phyloP scores from a whole-genome alignment of 2,888 invertebrate genomes.

The Carabus problematicus region DNA sequence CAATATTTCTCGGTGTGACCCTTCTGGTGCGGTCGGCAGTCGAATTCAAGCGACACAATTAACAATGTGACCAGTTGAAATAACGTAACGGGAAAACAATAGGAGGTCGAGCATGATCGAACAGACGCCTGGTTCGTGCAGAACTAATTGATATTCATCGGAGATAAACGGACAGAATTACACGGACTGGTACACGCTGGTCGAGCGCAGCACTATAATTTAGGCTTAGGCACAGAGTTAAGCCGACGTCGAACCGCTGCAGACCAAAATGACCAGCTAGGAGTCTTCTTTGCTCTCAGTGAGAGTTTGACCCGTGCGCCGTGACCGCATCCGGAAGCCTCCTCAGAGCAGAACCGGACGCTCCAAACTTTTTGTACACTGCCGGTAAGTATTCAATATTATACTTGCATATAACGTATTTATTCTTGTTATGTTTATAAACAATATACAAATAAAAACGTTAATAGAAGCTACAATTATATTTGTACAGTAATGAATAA shows the following conservation, averaged over 20 bases:
- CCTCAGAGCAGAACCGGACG: constrained; percentile 46
- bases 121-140: constrained; percentile 7
- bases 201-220: constrained; percentile 53
- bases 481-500: too few relatives aligned
- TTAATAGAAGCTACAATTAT: too few relatives aligned
- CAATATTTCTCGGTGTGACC: too few relatives aligned
- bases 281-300: constrained; percentile 56
- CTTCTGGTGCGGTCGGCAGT: too few relatives aligned
- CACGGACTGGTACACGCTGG: constrained; percentile 42
- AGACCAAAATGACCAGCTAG: constrained; percentile 51
- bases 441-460: too few relatives aligned
- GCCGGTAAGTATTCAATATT: constrained; percentile 25
- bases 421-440: not conserved
- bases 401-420: too few relatives aligned
- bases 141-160: constrained; percentile 52
- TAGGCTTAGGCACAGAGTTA: constrained; percentile 53
- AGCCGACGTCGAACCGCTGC: constrained; percentile 44
- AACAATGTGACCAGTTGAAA: constrained; percentile 13
- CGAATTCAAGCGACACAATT: constrained; percentile 24
- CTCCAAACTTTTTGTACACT: constrained; percentile 49
- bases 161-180: constrained; percentile 51
- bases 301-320: constrained; percentile 53
- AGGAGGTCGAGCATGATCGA: constrained; percentile 15
- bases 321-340: constrained; percentile 52
- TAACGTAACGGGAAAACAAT: constrained; percentile 21